These are phyloP conservation scores for Toxonevra muliebris DNA, from an alignment of 2,888 invertebrate species.

Conservation along the genomic window DNA sequence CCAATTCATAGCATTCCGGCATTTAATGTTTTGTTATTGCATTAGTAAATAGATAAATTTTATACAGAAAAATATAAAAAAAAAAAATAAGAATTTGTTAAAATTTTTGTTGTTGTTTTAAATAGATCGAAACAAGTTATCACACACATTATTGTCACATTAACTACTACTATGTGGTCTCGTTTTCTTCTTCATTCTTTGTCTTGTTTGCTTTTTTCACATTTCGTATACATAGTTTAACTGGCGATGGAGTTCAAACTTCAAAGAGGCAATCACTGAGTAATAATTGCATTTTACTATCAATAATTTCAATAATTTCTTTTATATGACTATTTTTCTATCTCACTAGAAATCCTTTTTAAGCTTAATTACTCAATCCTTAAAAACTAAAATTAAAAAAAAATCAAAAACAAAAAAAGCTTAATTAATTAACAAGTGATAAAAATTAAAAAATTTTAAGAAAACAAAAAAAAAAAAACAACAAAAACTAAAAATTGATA, in stretches of 20 bases:
- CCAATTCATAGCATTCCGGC: no score
- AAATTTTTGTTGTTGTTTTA: not conserved
- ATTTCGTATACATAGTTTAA: conserved; percentile 44
- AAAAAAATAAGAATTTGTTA: no score
- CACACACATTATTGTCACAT: not conserved
- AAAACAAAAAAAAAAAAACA: conserved; percentile 22
- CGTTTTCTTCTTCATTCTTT: conserved; percentile 50
- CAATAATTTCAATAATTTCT: conserved; percentile 20
- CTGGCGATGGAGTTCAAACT: conserved; percentile 94
- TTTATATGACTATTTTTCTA: conserved; percentile 29
- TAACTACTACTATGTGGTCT: conserved; percentile 46
- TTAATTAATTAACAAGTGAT: conserved; percentile 19
- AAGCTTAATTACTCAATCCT: conserved; percentile 20
- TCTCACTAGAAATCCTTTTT: conserved; percentile 25
- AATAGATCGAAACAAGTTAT: not conserved
- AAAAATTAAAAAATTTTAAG: conserved; percentile 26
- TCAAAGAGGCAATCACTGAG: conserved; percentile 92
- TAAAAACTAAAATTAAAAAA: conserved; percentile 31
- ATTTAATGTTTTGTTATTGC: no score
- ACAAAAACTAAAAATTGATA: conserved; percentile 19
- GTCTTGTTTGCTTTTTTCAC: conserved; percentile 43
- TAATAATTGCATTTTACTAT: conserved; percentile 53
- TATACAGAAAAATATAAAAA: no score
- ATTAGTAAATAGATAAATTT: no score
- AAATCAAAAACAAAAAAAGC: conserved; percentile 14